Percentiles rank a stretch among this genome's conserved stretches.
These are phyloP conservation scores for Bradynema listronoti DNA, from an alignment of 1,140 invertebrate genomes.

Conservation along the genomic window DNA sequence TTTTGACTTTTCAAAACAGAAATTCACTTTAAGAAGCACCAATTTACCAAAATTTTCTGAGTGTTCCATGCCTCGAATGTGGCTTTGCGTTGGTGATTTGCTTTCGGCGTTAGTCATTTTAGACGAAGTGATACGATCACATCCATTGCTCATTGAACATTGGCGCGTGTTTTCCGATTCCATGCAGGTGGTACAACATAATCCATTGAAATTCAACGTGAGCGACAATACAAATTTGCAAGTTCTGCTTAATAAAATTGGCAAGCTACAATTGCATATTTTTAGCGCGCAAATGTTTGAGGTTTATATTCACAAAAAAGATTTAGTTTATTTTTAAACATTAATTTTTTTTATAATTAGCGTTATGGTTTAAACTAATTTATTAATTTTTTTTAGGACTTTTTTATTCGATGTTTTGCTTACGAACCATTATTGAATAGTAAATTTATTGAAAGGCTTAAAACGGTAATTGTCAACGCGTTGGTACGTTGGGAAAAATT, in stretches of 20 bases:
- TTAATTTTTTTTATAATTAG: neutral
- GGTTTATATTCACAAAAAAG: slow-evolving; percentile 53
- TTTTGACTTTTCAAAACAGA: neutral
- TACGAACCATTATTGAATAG: neutral
- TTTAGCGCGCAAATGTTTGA: slow-evolving; percentile 67
- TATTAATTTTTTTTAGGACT: slow-evolving; percentile 2
- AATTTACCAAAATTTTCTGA: slow-evolving; percentile 7
- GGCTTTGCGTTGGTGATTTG: slow-evolving; percentile 62
- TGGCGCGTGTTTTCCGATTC: slow-evolving; percentile 69
- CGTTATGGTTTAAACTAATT: neutral
- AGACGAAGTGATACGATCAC: slow-evolving; percentile 67
- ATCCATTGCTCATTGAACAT: slow-evolving; percentile 65
- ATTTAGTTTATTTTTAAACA: neutral
- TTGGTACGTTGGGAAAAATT: slow-evolving; percentile 30
- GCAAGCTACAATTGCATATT: slow-evolving; percentile 65
- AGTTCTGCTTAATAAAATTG: slow-evolving; percentile 67
- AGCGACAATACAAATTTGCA: slow-evolving; percentile 62
- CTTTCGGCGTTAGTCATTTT: slow-evolving; percentile 68
- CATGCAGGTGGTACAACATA: slow-evolving; percentile 67
- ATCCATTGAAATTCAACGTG: slow-evolving; percentile 65
- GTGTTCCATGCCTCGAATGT: slow-evolving; percentile 17
- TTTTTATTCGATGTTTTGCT: neutral
- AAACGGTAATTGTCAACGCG: slow-evolving; percentile 64
- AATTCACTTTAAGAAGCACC: neutral
- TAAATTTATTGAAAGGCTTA: slow-evolving; percentile 62